A percentile compares a stretch with the other conserved stretches of the same genome.
Evolutionary conservation across 2,113 vertebrate species (phyloP).

Genomic region (Semnornis frantzii): DNA sequence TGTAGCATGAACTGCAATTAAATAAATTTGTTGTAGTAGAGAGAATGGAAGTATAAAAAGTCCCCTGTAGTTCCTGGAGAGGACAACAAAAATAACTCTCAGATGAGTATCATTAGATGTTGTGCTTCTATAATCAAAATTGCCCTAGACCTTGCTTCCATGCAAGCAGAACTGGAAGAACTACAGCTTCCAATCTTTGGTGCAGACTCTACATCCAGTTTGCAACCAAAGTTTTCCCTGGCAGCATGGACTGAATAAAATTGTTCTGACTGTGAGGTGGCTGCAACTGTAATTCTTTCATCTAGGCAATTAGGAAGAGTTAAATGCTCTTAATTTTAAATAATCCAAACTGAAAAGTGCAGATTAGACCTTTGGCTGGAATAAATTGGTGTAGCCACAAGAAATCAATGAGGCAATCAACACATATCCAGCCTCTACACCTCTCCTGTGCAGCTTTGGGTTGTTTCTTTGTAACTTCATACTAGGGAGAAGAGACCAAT

Average conservation of each 20-base stretch:
- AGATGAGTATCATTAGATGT: slow-evolving; percentile 5
- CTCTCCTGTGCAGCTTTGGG: too few relatives aligned
- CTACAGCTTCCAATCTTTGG: neutral
- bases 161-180: neutral
- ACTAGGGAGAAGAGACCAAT: too few relatives aligned
- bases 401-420: neutral
- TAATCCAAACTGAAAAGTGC: neutral
- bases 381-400: neutral
- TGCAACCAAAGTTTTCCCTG: neutral
- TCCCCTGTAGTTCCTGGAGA: neutral
- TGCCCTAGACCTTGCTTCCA: neutral
- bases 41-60: neutral
- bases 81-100: slow-evolving; percentile 1
- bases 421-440: too few relatives aligned
- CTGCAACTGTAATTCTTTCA: neutral
- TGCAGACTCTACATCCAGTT: neutral
- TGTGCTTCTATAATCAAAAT: slow-evolving; percentile 22
- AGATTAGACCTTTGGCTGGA: neutral
- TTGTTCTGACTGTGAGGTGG: neutral
- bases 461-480: too few relatives aligned
- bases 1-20: slow-evolving; percentile 4
- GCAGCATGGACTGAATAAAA: neutral
- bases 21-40: neutral
- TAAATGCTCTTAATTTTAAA: neutral
- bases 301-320: neutral